Conservation (phyloP, 2,797 vertebrate species). For the Phaenicophaeus curvirostris region DNA sequence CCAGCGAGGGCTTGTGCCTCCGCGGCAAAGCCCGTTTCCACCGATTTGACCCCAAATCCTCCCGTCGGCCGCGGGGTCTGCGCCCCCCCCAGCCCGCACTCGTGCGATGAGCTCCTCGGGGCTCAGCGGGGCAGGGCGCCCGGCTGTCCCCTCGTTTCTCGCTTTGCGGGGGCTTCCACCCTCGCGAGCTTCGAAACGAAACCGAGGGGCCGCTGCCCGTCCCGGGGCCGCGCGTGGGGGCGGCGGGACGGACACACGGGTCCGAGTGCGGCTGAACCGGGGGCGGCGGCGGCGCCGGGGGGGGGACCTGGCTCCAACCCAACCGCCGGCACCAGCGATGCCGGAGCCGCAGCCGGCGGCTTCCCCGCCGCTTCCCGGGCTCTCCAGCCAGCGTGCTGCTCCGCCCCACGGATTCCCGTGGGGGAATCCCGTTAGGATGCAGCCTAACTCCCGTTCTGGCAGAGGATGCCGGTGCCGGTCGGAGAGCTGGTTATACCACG, state of each 20-base stretch:
- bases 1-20: not conserved
- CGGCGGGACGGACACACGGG: not conserved
- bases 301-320: not conserved
- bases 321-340: too few relatives aligned
- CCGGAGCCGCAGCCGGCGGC: not conserved
- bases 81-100: not conserved
- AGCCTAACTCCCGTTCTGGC: not conserved
- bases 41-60: not conserved
- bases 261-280: not conserved
- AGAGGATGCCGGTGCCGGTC: not conserved
- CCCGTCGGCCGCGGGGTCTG: not conserved
- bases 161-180: not conserved
- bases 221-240: not conserved
- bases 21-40: not conserved
- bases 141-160: not conserved
- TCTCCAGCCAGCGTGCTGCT: not conserved
- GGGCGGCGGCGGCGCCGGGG: not conserved
- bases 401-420: not conserved
- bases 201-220: not conserved
- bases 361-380: not conserved
- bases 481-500: not conserved
- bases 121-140: not conserved
- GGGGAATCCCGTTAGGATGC: too few relatives aligned
- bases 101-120: not conserved
- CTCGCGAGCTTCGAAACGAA: conserved; percentile 38